Percentiles rank a stretch among this genome's conserved stretches.
Evolutionary conservation across 37 sponge, comb jelly and placozoan genomes (phyloP).

Genomic region (Theonella swinhoei): DNA sequence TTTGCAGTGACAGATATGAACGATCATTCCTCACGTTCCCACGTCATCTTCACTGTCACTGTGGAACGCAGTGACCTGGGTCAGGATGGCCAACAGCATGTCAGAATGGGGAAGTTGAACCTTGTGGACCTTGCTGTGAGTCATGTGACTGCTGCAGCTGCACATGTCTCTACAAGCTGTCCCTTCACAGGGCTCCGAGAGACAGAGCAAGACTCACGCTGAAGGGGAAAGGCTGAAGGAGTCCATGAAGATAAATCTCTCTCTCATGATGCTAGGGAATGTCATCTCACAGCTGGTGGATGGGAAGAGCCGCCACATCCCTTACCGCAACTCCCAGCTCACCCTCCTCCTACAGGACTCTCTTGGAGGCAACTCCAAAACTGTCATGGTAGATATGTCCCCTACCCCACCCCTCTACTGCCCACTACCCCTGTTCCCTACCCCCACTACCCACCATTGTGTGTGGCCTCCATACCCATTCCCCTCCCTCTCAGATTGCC

Average conservation of each 20-base stretch:
- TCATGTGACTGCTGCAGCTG: no score
- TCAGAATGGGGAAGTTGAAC: conserved; percentile 97
- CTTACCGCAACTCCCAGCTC: conserved; percentile 95
- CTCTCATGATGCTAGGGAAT: conserved; percentile 91
- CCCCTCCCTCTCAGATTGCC: conserved; percentile 69
- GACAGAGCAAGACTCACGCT: conserved; percentile 89
- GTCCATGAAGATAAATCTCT: conserved; percentile 95
- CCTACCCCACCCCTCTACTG: background rate
- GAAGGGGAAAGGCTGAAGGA: conserved; percentile 84
- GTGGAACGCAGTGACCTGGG: conserved; percentile 91
- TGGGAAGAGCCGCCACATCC: conserved; percentile 90
- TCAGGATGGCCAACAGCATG: conserved; percentile 81
- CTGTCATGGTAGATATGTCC: conserved; percentile 87
- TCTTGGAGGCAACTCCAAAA: conserved; percentile 98
- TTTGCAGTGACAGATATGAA: conserved; percentile 86
- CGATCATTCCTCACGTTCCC: conserved; percentile 94
- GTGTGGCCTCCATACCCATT: background rate
- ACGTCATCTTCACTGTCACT: conserved; percentile 96
- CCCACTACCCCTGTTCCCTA: background rate
- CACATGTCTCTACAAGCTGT: no score
- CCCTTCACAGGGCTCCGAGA: conserved; percentile 96
- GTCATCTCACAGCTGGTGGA: conserved; percentile 98
- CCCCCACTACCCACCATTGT: background rate
- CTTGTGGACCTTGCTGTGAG: conserved; percentile 96
- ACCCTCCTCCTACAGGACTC: conserved; percentile 97